Percentiles rank a stretch among this genome's conserved stretches.
These are phyloP conservation scores for Melanerpes formicivorus DNA, from an alignment of 2,113 vertebrate species.

Conservation along the genomic window DNA sequence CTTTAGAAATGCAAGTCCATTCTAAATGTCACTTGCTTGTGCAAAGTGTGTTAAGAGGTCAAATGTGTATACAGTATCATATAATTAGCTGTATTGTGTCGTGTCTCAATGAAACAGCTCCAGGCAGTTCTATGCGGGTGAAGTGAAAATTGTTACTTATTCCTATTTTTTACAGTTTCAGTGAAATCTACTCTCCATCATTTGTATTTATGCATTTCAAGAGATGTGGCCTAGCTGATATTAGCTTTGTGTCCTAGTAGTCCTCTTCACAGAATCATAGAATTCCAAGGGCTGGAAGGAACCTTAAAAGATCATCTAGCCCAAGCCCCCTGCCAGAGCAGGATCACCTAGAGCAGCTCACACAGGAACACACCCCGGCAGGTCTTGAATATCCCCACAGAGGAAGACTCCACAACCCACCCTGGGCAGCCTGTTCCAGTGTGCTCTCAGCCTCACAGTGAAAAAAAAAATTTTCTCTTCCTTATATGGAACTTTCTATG, in stretches of 20 bases:
- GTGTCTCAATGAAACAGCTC: not conserved
- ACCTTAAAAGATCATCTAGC: too few relatives aligned
- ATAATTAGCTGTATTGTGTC: not conserved
- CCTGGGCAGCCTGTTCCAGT: too few relatives aligned
- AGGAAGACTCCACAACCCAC: too few relatives aligned
- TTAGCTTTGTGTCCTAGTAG: not conserved
- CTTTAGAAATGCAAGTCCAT: not conserved
- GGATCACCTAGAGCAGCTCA: too few relatives aligned
- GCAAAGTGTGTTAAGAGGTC: not conserved
- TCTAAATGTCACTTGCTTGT: not conserved
- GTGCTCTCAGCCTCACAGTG: too few relatives aligned
- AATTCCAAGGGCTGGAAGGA: too few relatives aligned
- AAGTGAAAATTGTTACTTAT: not conserved
- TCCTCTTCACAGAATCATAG: not conserved
- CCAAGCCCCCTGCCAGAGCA: too few relatives aligned
- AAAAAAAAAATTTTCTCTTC: too few relatives aligned
- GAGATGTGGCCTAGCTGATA: not conserved
- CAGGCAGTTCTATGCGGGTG: fast-evolving
- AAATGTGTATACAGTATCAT: not conserved
- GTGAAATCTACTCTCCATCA: not conserved
- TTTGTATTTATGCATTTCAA: not conserved
- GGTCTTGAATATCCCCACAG: too few relatives aligned
- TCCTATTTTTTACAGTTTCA: not conserved
- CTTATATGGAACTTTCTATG: too few relatives aligned
- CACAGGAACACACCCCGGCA: too few relatives aligned